A percentile compares a stretch with the other conserved stretches of the same genome.
Evolutionary conservation across 1,140 invertebrate genomes (phyloP).

Genomic region (Cyclina sinensis): DNA sequence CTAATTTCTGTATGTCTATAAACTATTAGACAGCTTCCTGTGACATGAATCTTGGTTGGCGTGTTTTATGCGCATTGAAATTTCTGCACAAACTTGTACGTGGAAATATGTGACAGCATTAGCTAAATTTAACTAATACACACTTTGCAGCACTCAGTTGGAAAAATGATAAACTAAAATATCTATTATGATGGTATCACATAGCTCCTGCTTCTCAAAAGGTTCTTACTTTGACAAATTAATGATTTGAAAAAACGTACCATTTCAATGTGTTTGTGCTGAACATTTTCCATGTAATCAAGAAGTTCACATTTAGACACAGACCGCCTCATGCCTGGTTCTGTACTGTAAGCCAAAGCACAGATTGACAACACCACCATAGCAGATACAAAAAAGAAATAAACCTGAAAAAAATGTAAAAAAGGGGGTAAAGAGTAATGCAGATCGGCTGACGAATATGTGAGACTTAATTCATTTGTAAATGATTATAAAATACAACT

Average conservation of each 20-base stretch:
- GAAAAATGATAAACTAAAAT: background rate
- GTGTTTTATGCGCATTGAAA: too few species aligned
- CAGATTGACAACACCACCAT: slow-evolving; percentile 43
- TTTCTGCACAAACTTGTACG: too few species aligned
- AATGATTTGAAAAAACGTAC: background rate
- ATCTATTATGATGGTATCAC: background rate
- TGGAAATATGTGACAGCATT: too few species aligned
- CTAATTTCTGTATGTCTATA: too few species aligned
- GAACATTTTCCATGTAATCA: slow-evolving; percentile 33
- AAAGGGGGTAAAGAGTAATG: too few species aligned
- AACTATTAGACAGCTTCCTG: too few species aligned
- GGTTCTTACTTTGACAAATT: background rate
- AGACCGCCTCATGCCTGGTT: background rate
- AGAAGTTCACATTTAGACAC: slow-evolving; percentile 45
- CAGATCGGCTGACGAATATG: too few species aligned
- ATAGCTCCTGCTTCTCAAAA: background rate
- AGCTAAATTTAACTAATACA: too few species aligned
- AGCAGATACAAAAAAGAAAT: slow-evolving; percentile 2
- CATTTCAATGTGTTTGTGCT: background rate
- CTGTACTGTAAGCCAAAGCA: slow-evolving; percentile 38
- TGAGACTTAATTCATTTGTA: too few species aligned
- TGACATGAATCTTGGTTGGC: too few species aligned
- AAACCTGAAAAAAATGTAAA: slow-evolving; percentile 22
- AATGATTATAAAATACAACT: too few species aligned
- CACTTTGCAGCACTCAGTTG: background rate